phyloP scores from a whole-genome alignment of 2,113 vertebrate species.

The Dicerorhinus sumatrensis region DNA sequence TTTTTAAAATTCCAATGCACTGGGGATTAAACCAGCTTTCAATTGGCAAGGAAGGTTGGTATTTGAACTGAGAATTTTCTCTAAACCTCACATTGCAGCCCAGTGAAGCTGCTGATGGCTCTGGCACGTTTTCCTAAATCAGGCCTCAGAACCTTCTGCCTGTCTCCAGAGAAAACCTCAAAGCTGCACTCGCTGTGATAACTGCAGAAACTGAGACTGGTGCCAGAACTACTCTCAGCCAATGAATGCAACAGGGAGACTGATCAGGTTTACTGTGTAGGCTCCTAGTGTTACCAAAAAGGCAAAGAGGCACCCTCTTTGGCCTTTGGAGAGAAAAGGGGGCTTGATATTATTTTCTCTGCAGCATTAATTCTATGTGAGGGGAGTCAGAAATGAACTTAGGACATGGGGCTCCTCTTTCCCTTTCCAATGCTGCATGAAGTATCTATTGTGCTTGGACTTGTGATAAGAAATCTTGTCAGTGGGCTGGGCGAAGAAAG shows the following conservation, averaged over 20 bases:
- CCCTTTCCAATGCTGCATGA: not conserved
- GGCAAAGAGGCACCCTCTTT: not conserved
- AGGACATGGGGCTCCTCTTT: not conserved
- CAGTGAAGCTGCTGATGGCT: not conserved
- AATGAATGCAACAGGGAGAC: not conserved
- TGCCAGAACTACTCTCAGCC: not conserved
- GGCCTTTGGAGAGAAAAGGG: not conserved
- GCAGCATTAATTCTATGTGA: not conserved
- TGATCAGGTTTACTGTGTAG: not conserved
- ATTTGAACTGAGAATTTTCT: slow-evolving; percentile 20
- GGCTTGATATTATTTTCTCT: not conserved
- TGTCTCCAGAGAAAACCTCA: slow-evolving; percentile 16
- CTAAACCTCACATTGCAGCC: not conserved
- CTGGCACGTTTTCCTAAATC: not conserved
- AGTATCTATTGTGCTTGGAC: not conserved
- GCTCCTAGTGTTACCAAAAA: not conserved
- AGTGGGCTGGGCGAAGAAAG: not conserved
- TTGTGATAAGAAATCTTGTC: not conserved
- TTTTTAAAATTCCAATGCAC: slow-evolving; percentile 25
- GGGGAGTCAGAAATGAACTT: not conserved
- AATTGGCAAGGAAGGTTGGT: not conserved
- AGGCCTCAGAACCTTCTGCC: not conserved
- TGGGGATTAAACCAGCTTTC: slow-evolving; percentile 45
- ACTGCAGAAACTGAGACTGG: not conserved
- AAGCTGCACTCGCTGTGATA: not conserved